phyloP scores from a whole-genome alignment of 1,140 invertebrate genomes.

The Aphelenchoides besseyi region DNA sequence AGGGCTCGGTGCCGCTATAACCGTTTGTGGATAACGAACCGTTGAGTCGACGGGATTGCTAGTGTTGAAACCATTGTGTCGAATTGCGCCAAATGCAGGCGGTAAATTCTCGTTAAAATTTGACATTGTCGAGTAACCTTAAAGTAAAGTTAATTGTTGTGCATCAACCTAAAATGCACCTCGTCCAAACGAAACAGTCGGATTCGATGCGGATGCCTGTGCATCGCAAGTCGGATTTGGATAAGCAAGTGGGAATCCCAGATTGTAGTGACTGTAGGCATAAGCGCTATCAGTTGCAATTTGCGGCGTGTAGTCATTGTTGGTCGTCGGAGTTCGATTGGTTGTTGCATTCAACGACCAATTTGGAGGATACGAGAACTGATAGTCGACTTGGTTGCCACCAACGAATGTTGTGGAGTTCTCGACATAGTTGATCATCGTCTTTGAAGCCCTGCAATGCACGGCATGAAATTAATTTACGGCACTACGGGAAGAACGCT shows the following conservation, averaged over 20 bases:
- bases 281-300: background rate
- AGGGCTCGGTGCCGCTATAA: background rate
- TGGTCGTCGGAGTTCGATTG: background rate
- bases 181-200: background rate
- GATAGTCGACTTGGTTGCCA: background rate
- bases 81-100: background rate
- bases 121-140: background rate
- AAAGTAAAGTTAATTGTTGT: background rate
- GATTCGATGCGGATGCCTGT: background rate
- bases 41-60: background rate
- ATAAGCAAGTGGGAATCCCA: background rate
- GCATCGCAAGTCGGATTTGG: background rate
- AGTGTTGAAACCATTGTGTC: background rate
- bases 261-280: background rate
- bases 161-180: background rate
- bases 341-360: background rate
- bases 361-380: conserved; percentile 38
- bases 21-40: background rate
- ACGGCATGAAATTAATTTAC: conserved; percentile 1
- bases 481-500: background rate
- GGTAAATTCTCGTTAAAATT: background rate
- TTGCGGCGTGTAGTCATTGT: conserved; percentile 4
- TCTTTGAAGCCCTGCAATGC: background rate
- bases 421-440: conserved; percentile 7
- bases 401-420: background rate